Evolutionary conservation across 2,113 vertebrate species (phyloP), one percentile per base, ranked within the genome.

Genomic region (Festucalex cinctus): DNA sequence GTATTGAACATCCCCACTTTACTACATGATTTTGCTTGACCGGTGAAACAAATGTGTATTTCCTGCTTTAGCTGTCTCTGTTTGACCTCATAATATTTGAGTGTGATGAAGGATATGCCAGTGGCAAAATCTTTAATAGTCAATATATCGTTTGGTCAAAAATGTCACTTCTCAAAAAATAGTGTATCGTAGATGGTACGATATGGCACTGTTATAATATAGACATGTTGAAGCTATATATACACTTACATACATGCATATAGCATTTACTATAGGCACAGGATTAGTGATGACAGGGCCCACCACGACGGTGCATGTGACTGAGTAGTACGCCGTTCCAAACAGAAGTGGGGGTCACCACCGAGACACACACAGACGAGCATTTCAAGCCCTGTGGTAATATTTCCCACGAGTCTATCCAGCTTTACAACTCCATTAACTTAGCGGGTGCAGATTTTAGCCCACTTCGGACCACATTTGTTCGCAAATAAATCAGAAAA

Each of bases 401-500:
- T 87, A 90, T 84, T 85, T 87, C 86, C 89, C 89, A 66, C 49
- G 83, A 88, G 88, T 80, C 69, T 70, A 71, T 74, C 78, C 67
- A 71, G 80, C 83, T 78, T 89, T 88, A 90, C 76, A 80, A 86
- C 82, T 89, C 85, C 77, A 89, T 90, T 90, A 89, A 90, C 87
- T 85, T 81, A 82, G 85, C 73, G 76, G 70, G 78, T 69, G 68
- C 74, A 77, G 79, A 80, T 83, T 87, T 90, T 82, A 83, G 83
- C 74, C 75, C 5, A 54, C 80, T 82, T 88, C 84, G 65, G 78
- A 73, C 82, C 69, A 82, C 78, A 88, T 89, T 85, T 88, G 85
- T 81, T 83, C 75, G 56, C 73, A 88, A 91, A 90, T 91, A 89
- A 90, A 91, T 90, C 80, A 89, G 81, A 77, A 79, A 74, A 63